Evolutionary conservation across 2,113 vertebrate species (phyloP).

Genomic region (Apteryx owenii): DNA sequence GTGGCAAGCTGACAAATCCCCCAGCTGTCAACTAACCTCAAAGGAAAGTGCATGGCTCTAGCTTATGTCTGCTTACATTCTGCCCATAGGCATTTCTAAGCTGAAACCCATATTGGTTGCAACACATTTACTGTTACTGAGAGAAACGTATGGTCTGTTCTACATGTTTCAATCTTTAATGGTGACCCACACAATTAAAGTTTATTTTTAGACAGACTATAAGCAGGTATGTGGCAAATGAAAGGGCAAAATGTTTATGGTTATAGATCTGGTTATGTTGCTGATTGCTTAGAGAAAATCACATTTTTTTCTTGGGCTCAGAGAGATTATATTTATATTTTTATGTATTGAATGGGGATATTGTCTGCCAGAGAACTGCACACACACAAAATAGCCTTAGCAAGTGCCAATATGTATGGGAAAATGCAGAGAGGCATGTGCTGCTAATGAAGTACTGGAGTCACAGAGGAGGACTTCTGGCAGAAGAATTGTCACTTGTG

Average conservation of each 20-base stretch:
- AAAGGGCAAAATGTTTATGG: neutral
- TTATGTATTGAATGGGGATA: neutral
- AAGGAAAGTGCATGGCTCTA: constrained; percentile 35
- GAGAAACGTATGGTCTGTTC: neutral
- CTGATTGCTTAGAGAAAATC: neutral
- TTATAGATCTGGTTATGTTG: neutral
- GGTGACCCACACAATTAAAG: neutral
- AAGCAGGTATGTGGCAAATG: neutral
- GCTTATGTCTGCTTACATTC: constrained; percentile 51
- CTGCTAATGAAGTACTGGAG: neutral
- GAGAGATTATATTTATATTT: constrained; percentile 10
- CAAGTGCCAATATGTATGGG: neutral
- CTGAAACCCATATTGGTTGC: constrained; percentile 12
- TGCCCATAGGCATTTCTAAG: constrained; percentile 47
- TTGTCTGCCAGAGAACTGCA: neutral
- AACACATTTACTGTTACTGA: neutral
- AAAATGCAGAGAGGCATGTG: constrained; percentile 26
- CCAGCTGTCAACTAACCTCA: constrained; percentile 67
- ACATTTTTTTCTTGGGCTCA: neutral
- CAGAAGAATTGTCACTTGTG: constrained; percentile 39
- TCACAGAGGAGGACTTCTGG: constrained; percentile 26
- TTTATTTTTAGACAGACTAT: constrained; percentile 24
- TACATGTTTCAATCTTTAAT: constrained; percentile 15
- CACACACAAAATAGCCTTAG: neutral
- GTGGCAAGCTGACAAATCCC: constrained; percentile 70